Evolutionary conservation across 1,140 invertebrate genomes (phyloP), one percentile per base, ranked within the genome.

Genomic region (Hycleus cichorii): DNA sequence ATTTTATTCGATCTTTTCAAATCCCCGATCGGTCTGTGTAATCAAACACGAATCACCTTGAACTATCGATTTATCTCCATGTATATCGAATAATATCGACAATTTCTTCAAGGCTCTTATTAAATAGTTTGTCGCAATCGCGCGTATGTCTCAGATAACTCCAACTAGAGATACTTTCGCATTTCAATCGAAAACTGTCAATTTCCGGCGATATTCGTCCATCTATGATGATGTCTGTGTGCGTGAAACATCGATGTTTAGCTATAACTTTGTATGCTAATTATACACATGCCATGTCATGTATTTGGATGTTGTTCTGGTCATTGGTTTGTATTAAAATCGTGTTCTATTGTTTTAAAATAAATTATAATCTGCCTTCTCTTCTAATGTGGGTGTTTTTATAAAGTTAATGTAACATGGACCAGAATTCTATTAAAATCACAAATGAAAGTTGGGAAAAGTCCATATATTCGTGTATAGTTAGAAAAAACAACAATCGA

Each of bases 271-370:
- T 71, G 65, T 71, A 71, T 71, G 69, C 68, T 71, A 71, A 71
- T 71, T 71, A 52, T 64, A 71, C 67, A 69, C 64, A 69, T 69
- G 68, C 65, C 68, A 49, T 69, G 69, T 69, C 69, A 71, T 71
- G 68, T 71, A 69, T 67, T 68, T 66, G 65, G 68, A 64, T 69
- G 69, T 70, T 64, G 63, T 64, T 64, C 32, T 66, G 60, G 67
- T 64, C 68, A 65, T 69, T 71, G 64, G 63, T 32, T 68, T 70
- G 65, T 65, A 71, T 69, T 71, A 69, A 69, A 63, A 66, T 63
- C 69, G 63, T 71, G 69, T 71, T 66, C 69, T 69, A 71, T 71
- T 71, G 69, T 71, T 69, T 69, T 62, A 65, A 71, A 71, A 71
- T 71, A 71, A 71, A 71, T 69, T 69, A 67, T 67, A 68, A 65